Percentiles rank a stretch among this genome's conserved stretches.
Conservation (phyloP, 2,113 vertebrate species). For the Cyanoramphus novaezelandiae region DNA sequence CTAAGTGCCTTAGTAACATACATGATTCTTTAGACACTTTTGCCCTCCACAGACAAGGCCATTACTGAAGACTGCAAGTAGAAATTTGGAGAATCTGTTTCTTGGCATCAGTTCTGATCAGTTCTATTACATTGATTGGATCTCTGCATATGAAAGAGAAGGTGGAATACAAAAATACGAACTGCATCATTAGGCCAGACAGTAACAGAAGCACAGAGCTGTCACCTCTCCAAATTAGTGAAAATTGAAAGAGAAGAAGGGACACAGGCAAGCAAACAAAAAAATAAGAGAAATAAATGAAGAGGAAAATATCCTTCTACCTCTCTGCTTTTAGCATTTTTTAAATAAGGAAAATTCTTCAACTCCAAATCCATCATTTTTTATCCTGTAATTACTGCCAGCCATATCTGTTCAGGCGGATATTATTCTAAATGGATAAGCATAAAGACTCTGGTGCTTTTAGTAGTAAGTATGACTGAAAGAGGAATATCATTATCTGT, state of each 20-base stretch:
- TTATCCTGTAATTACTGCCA: not conserved
- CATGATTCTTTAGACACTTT: not conserved
- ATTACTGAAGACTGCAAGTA: not conserved
- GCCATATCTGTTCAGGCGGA: not conserved
- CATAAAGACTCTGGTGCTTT: not conserved
- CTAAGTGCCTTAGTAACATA: not conserved
- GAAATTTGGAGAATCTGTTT: not conserved
- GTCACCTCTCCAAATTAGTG: not conserved
- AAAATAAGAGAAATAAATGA: not conserved
- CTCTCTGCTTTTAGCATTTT: not conserved
- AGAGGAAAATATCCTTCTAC: not conserved
- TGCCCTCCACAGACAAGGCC: not conserved
- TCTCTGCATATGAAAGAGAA: not conserved
- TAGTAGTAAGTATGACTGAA: not conserved
- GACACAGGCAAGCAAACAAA: not conserved
- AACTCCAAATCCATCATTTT: not conserved
- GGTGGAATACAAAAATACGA: not conserved
- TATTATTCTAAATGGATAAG: slow-evolving; percentile 11
- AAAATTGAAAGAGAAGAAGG: not conserved
- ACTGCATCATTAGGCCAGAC: not conserved
- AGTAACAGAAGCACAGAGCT: not conserved
- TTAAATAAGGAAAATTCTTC: not conserved
- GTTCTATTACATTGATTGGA: not conserved
- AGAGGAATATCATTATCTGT: not conserved
- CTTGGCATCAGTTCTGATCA: not conserved